phyloP scores from a whole-genome alignment of 1,140 invertebrate species.

The Drosophila littoralis region DNA sequence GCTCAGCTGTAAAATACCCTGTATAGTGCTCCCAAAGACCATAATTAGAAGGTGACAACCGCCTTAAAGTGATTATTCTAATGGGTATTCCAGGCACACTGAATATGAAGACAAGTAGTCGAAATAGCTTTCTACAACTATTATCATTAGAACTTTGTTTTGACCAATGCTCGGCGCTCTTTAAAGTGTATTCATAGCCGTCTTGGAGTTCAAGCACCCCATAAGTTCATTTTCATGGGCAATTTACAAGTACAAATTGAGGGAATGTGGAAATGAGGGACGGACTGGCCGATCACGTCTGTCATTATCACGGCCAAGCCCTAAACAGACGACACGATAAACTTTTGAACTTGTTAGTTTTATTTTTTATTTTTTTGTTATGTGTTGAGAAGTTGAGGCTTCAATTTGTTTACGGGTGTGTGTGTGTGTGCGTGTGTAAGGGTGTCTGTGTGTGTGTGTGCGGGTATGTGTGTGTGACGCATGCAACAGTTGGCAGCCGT shows the following conservation, averaged over 20 bases:
- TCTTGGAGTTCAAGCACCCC: slow-evolving; percentile 34
- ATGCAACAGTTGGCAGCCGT: slow-evolving; percentile 30
- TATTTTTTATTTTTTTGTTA: slow-evolving; percentile 6
- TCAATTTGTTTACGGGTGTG: slow-evolving; percentile 29
- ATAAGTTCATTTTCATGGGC: slow-evolving; percentile 55
- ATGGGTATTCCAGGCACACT: no score
- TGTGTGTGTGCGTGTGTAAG: slow-evolving; percentile 17
- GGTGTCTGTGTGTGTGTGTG: not conserved
- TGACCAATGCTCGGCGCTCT: not conserved
- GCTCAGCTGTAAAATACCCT: no score
- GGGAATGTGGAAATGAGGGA: slow-evolving; percentile 12
- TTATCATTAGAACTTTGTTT: not conserved
- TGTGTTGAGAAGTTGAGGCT: slow-evolving; percentile 34
- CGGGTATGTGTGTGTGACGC: slow-evolving; percentile 27
- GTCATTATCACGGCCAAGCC: slow-evolving; percentile 78
- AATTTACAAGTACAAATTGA: slow-evolving; percentile 66
- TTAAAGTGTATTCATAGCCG: slow-evolving; percentile 13
- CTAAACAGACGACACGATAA: slow-evolving; percentile 58
- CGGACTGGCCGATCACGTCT: slow-evolving; percentile 8
- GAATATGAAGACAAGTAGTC: no score
- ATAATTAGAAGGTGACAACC: no score
- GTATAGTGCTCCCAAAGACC: no score
- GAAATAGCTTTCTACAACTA: not conserved
- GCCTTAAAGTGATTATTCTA: no score
- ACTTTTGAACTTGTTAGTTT: slow-evolving; percentile 69